phyloP scores from a whole-genome alignment of 2,888 invertebrate genomes.

The Pristionchus exspectatus region DNA sequence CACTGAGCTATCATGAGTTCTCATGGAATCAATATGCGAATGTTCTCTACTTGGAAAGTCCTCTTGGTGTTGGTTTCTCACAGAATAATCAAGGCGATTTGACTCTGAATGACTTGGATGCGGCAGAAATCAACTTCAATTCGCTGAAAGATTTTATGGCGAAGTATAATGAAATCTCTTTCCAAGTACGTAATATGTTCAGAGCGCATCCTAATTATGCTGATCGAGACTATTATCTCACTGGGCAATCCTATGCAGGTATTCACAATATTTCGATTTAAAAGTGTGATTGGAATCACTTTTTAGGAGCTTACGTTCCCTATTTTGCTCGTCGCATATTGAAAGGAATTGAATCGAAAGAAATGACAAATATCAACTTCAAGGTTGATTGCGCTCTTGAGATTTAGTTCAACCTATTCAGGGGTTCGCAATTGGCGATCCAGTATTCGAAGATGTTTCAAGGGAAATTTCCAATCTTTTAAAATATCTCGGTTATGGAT shows the following conservation, averaged over 20 bases:
- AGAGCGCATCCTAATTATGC: constrained; percentile 14
- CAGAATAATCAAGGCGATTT: constrained; percentile 80
- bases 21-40: constrained; percentile 79
- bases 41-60: constrained; percentile 81
- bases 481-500: neutral
- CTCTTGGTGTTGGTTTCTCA: constrained; percentile 82
- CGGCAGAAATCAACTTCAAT: constrained; percentile 80
- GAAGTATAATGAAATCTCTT: neutral
- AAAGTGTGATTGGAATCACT: neutral
- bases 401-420: neutral
- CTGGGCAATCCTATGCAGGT: constrained; percentile 28
- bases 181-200: neutral
- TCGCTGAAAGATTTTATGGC: constrained; percentile 73
- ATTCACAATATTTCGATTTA: neutral
- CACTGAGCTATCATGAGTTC: constrained; percentile 1
- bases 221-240: neutral
- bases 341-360: neutral
- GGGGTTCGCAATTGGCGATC: neutral
- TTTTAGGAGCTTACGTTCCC: neutral
- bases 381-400: neutral
- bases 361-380: neutral
- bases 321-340: neutral
- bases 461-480: neutral
- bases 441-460: neutral
- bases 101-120: constrained; percentile 76